Evolutionary conservation across 1,140 invertebrate genomes (phyloP).

Genomic region (Drosophila athabasca): DNA sequence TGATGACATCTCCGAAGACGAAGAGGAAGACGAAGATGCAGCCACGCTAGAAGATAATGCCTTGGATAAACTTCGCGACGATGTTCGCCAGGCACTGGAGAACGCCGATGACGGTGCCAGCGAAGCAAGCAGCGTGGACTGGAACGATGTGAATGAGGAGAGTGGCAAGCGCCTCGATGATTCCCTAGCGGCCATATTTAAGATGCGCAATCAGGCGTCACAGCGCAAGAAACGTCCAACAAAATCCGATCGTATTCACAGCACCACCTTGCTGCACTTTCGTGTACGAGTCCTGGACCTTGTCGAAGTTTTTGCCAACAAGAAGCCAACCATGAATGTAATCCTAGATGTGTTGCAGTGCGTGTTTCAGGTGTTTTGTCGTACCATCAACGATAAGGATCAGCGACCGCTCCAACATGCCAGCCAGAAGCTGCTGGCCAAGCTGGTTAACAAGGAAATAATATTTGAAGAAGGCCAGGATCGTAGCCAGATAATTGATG

Average conservation of each 20-base stretch:
- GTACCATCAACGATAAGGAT: slow-evolving; percentile 18
- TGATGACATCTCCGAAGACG: slow-evolving; percentile 3
- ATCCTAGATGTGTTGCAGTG: slow-evolving; percentile 37
- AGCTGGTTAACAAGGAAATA: slow-evolving; percentile 29
- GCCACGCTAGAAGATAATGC: slow-evolving; percentile 2
- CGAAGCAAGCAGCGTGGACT: slow-evolving; percentile 86
- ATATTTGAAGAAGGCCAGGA: not conserved
- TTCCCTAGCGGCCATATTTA: slow-evolving; percentile 89
- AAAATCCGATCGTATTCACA: slow-evolving; percentile 60
- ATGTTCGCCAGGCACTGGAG: slow-evolving; percentile 49
- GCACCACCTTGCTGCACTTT: slow-evolving; percentile 56
- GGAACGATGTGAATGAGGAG: slow-evolving; percentile 90
- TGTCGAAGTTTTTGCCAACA: slow-evolving; percentile 34
- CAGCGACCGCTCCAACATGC: slow-evolving; percentile 47
- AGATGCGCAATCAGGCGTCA: slow-evolving; percentile 84
- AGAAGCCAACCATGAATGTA: slow-evolving; percentile 31
- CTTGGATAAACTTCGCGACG: slow-evolving; percentile 53
- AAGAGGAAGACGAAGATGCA: not conserved
- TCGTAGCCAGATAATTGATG: slow-evolving; percentile 27
- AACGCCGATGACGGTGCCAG: slow-evolving; percentile 16
- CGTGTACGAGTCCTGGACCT: slow-evolving; percentile 57
- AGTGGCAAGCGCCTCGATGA: slow-evolving; percentile 89
- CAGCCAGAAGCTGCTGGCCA: slow-evolving; percentile 41
- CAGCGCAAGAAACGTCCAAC: slow-evolving; percentile 44
- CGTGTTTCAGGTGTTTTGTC: slow-evolving; percentile 35